Evolutionary conservation across 2,797 vertebrate species (phyloP), one percentile per base, ranked within the genome.

Genomic region (Neosalanx taihuensis): DNA sequence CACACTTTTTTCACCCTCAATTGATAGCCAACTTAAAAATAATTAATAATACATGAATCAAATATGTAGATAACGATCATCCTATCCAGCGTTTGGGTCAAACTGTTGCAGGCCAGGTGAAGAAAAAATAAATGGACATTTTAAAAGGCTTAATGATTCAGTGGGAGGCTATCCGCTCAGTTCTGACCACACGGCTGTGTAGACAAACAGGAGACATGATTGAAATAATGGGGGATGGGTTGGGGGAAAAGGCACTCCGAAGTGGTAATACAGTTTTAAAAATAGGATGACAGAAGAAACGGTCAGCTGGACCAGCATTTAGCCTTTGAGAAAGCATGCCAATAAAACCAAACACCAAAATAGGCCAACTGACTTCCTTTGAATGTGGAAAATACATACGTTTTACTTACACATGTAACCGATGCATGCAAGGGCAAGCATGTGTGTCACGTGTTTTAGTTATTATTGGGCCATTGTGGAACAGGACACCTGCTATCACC

Each of bases 381-480:
- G 41, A 51, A 49, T 46, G 37, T n/a, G 23, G 23, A 51, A 66
- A 46, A 23, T 3, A 49, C 20, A 0, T 49, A 26, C 23, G 17
- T 51, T 26, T 66, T 46, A 65, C 53, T 57, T 57, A 57, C 7
- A 64, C 12, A 65, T 33, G 23, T 41, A 23, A 65, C 37, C 26
- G 37, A 23, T 29, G 13, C 20, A 65, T 65, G 41, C 6, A 41
- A 51, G 7, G 20, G 56, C 56, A 46, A 46, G 41, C 3, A 46
- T 66, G 64, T 66, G 26, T 29, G 29, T 67, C 26, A 53, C 65
- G 51, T 53, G 65, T 64, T 5, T 41, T 4, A 64, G 62, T 67
- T 67, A 66, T 67, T 67, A 67, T 51, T 31, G 65, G 65, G 15
- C 51, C 65, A 53, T 31, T 56, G 49, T 53, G 46, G 17, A 67